Percentiles rank a stretch among this genome's conserved stretches.
Evolutionary conservation across 2,888 invertebrate genomes (phyloP).

Genomic region (Hylaea fasciaria): DNA sequence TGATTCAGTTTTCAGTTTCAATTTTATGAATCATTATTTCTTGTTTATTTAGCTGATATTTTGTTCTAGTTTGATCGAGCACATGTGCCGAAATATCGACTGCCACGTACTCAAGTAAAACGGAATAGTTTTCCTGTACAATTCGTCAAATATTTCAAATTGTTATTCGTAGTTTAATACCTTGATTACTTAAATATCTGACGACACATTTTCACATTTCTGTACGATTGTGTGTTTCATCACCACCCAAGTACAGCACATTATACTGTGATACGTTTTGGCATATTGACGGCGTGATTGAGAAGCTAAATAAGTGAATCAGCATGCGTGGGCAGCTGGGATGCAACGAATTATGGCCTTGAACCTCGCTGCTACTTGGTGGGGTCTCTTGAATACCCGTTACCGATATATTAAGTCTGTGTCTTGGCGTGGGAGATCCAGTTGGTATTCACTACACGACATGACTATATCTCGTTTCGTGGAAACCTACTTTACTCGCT

Average conservation of each 20-base stretch:
- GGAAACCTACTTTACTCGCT: constrained; percentile 28
- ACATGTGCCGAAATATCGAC: constrained; percentile 14
- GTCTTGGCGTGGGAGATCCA: constrained; percentile 56
- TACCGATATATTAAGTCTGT: constrained; percentile 48
- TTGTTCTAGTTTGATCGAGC: constrained; percentile 21
- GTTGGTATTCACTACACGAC: constrained; percentile 44
- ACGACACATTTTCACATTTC: neutral
- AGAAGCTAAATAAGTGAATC: constrained; percentile 69
- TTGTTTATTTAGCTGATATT: constrained; percentile 26
- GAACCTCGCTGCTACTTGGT: constrained; percentile 64
- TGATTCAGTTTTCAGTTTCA: constrained; percentile 13
- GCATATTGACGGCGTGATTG: constrained; percentile 61
- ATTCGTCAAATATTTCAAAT: neutral
- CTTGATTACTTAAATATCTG: neutral
- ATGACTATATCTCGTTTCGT: constrained; percentile 33
- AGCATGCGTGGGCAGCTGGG: constrained; percentile 70
- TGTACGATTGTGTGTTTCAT: neutral
- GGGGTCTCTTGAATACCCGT: constrained; percentile 49
- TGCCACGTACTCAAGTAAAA: constrained; percentile 12
- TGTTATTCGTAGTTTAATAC: neutral
- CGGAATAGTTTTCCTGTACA: constrained; percentile 14
- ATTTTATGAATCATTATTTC: constrained; percentile 12
- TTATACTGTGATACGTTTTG: constrained; percentile 54
- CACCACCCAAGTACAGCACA: constrained; percentile 22
- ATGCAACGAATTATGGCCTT: constrained; percentile 74